Conservation (phyloP, 2,888 invertebrate species). For the Pyrgus malvae region DNA sequence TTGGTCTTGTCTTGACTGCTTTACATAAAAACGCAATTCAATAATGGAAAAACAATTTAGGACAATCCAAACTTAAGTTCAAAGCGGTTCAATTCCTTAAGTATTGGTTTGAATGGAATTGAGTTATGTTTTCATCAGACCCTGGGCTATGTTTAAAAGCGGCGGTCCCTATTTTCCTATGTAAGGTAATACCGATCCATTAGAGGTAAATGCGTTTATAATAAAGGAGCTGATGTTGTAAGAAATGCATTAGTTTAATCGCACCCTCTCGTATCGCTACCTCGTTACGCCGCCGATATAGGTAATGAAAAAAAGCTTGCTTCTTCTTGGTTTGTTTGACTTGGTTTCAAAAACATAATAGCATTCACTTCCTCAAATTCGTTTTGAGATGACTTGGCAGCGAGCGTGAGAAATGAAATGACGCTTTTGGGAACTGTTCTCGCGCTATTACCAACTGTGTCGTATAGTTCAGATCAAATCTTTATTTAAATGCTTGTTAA, state of each 20-base stretch:
- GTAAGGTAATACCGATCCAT: slow-evolving; percentile 44
- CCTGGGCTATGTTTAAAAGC: background rate
- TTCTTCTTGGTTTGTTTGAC: slow-evolving; percentile 58
- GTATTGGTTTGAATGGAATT: too few species aligned
- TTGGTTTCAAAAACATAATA: slow-evolving; percentile 70
- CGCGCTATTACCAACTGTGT: slow-evolving; percentile 29
- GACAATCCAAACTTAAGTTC: too few species aligned
- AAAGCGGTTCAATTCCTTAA: too few species aligned
- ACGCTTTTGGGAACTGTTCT: slow-evolving; percentile 50
- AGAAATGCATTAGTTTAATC: slow-evolving; percentile 69
- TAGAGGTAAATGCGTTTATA: slow-evolving; percentile 63
- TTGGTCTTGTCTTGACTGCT: slow-evolving; percentile 18
- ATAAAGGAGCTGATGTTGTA: slow-evolving; percentile 51
- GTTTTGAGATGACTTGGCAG: slow-evolving; percentile 64
- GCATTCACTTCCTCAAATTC: slow-evolving; percentile 71
- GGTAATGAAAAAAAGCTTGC: slow-evolving; percentile 31
- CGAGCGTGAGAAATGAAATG: slow-evolving; percentile 70
- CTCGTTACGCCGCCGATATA: slow-evolving; percentile 52
- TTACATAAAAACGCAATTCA: slow-evolving; percentile 5
- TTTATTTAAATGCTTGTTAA: slow-evolving; percentile 23
- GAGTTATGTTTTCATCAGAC: background rate
- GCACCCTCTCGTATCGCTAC: slow-evolving; percentile 45
- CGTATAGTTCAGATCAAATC: slow-evolving; percentile 29
- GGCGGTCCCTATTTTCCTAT: slow-evolving; percentile 4
- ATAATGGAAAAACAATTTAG: background rate